Base-by-base conservation (phyloP, 1,140 invertebrate genomes). In the Drosophila kanapiae region DNA sequence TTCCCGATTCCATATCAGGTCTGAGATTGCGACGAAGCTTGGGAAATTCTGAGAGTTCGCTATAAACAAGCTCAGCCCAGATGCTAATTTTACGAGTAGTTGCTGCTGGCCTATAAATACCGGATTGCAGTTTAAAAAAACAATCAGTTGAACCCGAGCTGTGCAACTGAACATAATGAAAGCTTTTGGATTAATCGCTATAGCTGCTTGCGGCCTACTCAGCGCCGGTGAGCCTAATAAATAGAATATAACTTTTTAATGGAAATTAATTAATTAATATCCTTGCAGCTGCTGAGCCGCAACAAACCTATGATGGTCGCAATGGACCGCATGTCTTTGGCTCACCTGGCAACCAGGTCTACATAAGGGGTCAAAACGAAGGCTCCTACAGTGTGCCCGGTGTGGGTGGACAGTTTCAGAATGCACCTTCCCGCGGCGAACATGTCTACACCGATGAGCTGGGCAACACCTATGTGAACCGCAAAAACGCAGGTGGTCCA, bases 321-420 rank as follows among this genome's bases (percentile, higher is more conserved):
- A 18, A 79, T 45, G 80, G 75, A 0, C 80, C 80, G 0, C 80
- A 83, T 29, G 61, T 80, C 14, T 67, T 83, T 33, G 80, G 80
- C 3, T 1, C 49, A 2, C 80, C 80, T 9, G 80, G 80, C 33
- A 47, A 83, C 2, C 80, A 84, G 59, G 77, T 83, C 4, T 83
- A 84, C 11, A 84, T 83, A 40, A 63, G 81, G 2, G 81, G 81
- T 0, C 76, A 84, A 11, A 83, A 80, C 5, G 74, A 70, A 16
- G 78, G 78, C 6, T 0, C 57, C 42, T 81, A 81, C 16, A 65
- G 23, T 27, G 75, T 81, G 14, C 75, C 82, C 18, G 82, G 82
- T 1, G 78, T 71, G n/a, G 51, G 40, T 14, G 82, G 82, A 13
- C 57, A 60, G 23, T 85, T 85, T 47, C 37, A 85, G 47, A 65